Evolutionary conservation across 1,140 invertebrate genomes (phyloP).

Genomic region (Tetraneura akinire): DNA sequence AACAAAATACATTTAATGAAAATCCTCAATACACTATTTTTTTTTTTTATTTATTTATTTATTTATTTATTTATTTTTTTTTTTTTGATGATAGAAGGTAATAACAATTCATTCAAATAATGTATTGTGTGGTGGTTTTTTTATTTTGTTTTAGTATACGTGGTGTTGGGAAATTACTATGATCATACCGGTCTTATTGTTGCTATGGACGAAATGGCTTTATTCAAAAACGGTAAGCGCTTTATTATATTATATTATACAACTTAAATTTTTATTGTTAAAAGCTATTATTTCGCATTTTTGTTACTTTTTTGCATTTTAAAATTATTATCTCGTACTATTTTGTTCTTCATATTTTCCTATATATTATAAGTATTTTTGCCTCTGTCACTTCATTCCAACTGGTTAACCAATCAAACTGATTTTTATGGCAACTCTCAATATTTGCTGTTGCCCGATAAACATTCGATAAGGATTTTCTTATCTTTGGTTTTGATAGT

Average conservation of each 20-base stretch:
- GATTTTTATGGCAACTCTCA: background rate
- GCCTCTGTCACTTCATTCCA: background rate
- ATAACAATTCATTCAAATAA: background rate
- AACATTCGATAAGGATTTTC: background rate
- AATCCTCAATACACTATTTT: background rate
- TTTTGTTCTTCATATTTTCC: slow-evolving; percentile 1
- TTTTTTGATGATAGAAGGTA: too few relatives aligned
- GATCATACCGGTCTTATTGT: slow-evolving; percentile 83
- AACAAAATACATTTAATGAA: slow-evolving; percentile 6
- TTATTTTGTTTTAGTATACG: slow-evolving; percentile 76
- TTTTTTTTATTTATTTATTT: too few relatives aligned
- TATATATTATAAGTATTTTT: too few relatives aligned
- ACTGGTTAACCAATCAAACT: background rate
- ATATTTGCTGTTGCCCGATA: background rate
- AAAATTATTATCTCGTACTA: background rate
- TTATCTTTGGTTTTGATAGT: background rate
- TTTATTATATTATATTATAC: background rate
- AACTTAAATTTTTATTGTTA: too few relatives aligned
- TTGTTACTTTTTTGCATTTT: background rate
- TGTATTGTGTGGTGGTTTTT: slow-evolving; percentile 51
- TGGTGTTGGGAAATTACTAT: slow-evolving; percentile 85
- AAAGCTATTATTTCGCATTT: too few relatives aligned
- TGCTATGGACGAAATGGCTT: slow-evolving; percentile 77
- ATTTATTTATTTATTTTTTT: too few relatives aligned
- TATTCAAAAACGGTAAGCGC: slow-evolving; percentile 75